A percentile compares a stretch with the other conserved stretches of the same genome.
Conservation (phyloP, 1,140 invertebrate genomes). For the Monomorium pharaonis region DNA sequence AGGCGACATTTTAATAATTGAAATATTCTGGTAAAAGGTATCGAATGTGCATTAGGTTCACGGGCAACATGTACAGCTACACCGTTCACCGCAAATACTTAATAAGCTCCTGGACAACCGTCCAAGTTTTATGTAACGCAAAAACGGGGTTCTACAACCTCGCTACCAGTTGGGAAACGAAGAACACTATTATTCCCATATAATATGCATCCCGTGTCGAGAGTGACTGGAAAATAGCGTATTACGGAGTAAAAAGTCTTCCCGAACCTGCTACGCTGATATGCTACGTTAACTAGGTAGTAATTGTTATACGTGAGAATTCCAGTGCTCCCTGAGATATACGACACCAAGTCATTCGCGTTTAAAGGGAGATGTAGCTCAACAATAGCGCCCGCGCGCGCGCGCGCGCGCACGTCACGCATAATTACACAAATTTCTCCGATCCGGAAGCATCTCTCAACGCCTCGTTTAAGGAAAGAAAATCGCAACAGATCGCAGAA, state of each 20-base stretch:
- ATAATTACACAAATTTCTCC: conserved; percentile 52
- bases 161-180: conserved; percentile 55
- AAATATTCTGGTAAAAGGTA: conserved; percentile 59
- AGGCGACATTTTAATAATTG: conserved; percentile 35
- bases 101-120: conserved; percentile 59
- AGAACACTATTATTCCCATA: conserved; percentile 58
- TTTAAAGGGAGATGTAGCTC: conserved; percentile 15
- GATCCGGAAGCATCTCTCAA: conserved; percentile 26
- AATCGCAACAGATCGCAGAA: not conserved
- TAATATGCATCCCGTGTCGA: not conserved
- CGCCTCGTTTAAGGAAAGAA: not conserved
- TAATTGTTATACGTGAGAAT: conserved; percentile 47
- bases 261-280: not conserved
- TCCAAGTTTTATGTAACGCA: conserved; percentile 67
- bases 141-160: conserved; percentile 35
- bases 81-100: conserved; percentile 65
- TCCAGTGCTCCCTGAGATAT: not conserved
- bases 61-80: conserved; percentile 53
- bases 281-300: conserved; percentile 3
- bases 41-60: conserved; percentile 66
- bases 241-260: conserved; percentile 13
- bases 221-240: conserved; percentile 8
- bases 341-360: not conserved
- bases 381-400: too few species aligned
- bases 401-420: conserved; percentile 44